Evolutionary conservation across 2,113 vertebrate genomes (phyloP).

Genomic region (Argyrosomus japonicus): DNA sequence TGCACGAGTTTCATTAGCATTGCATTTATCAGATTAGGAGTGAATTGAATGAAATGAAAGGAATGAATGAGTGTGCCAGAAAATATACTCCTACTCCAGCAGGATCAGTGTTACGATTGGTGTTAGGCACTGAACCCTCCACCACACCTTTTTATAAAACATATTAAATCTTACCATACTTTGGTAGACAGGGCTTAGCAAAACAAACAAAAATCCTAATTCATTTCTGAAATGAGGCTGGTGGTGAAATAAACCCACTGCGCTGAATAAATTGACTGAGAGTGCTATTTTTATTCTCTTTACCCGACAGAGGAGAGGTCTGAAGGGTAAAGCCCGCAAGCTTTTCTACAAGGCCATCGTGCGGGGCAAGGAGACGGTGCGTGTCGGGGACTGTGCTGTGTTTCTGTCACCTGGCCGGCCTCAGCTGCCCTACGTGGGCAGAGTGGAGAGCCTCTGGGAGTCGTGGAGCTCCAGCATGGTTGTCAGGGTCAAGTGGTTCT

Average conservation of each 20-base stretch:
- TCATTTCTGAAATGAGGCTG: constrained; percentile 4
- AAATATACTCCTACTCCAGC: neutral
- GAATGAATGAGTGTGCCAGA: neutral
- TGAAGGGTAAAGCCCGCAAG: constrained; percentile 98
- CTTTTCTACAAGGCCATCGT: constrained; percentile 99
- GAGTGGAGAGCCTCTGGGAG: constrained; percentile 99
- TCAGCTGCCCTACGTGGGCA: constrained; percentile 96
- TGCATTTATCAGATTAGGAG: neutral
- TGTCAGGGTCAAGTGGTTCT: constrained; percentile 99
- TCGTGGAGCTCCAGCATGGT: constrained; percentile 99
- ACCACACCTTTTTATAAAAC: neutral
- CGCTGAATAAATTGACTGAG: constrained; percentile 39
- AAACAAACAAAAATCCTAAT: constrained; percentile 21
- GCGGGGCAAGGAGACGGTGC: constrained; percentile 94
- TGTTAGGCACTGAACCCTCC: neutral
- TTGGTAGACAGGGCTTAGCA: constrained; percentile 12
- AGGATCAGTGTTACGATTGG: neutral
- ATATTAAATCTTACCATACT: constrained; percentile 9
- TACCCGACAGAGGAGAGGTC: constrained; percentile 89
- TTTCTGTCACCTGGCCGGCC: constrained; percentile 97
- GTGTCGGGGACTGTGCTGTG: constrained; percentile 95
- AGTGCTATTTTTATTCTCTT: constrained; percentile 39
- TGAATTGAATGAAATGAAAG: too few species aligned
- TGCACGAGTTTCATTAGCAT: neutral
- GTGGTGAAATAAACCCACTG: constrained; percentile 23